These are phyloP conservation scores for Mungos mungo DNA, from an alignment of 2,113 vertebrate genomes.

Conservation along the genomic window DNA sequence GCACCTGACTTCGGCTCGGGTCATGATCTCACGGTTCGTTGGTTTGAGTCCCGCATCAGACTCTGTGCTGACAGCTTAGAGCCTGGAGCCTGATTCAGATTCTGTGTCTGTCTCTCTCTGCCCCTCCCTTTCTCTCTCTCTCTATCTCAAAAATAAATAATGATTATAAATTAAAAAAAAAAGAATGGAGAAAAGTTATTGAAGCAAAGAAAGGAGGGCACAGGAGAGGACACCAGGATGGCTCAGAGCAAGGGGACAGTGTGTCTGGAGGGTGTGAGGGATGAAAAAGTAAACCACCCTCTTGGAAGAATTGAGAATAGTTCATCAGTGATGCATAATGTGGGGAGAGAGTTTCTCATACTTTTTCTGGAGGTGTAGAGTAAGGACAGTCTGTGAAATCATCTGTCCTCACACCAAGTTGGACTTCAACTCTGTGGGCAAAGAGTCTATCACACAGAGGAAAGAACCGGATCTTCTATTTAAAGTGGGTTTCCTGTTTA, in stretches of 20 bases:
- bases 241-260: neutral
- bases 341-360: accelerated
- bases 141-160: no score
- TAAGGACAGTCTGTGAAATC: no score
- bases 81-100: no score
- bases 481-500: neutral
- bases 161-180: no score
- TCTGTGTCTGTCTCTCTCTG: no score
- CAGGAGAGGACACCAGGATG: accelerated
- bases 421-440: no score
- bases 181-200: neutral
- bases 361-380: neutral
- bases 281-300: accelerated
- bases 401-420: neutral
- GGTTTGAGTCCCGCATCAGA: no score
- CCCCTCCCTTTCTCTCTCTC: no score
- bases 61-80: no score
- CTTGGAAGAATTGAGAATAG: accelerated
- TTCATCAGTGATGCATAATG: accelerated
- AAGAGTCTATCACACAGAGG: neutral
- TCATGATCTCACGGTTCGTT: no score
- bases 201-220: neutral
- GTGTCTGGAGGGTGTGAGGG: accelerated
- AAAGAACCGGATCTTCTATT: neutral
- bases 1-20: no score